Conservation (phyloP, 2,113 vertebrate species). For the Melanostigma gelatinosum region DNA sequence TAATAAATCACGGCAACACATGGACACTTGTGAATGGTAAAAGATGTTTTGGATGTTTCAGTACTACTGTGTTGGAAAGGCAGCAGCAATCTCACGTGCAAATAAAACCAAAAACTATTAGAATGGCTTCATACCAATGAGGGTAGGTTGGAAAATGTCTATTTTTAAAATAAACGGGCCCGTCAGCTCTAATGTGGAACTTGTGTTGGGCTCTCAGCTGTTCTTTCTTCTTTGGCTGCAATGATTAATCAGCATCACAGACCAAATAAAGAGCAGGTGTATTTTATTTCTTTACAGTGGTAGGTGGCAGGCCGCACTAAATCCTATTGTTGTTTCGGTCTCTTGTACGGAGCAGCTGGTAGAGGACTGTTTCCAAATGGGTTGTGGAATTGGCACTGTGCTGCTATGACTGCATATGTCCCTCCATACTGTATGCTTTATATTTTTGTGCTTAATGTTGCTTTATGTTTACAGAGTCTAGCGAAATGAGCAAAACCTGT, state of each 20-base stretch:
- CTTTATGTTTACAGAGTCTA: slow-evolving; percentile 32
- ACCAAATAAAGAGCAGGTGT: slow-evolving; percentile 6
- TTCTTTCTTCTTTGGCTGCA: neutral
- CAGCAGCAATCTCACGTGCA: neutral
- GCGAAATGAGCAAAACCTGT: slow-evolving; percentile 17
- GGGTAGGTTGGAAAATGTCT: neutral
- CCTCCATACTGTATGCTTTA: slow-evolving; percentile 7
- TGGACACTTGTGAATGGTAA: neutral
- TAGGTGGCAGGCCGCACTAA: slow-evolving; percentile 5
- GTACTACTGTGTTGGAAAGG: neutral
- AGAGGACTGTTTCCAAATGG: slow-evolving; percentile 16
- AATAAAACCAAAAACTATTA: neutral
- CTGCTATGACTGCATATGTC: slow-evolving; percentile 6
- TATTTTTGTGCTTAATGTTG: slow-evolving; percentile 6
- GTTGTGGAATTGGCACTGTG: neutral
- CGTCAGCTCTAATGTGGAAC: neutral
- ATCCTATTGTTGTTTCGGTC: slow-evolving; percentile 17
- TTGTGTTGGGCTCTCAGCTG: neutral
- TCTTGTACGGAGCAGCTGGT: slow-evolving; percentile 51
- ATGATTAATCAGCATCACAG: neutral
- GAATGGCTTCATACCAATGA: neutral
- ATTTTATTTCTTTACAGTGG: slow-evolving; percentile 2
- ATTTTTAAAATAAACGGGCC: neutral
- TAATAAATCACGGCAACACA: neutral
- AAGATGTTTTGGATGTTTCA: neutral